phyloP scores from a whole-genome alignment of 2,113 vertebrate species.

The Oxyura jamaicensis region DNA sequence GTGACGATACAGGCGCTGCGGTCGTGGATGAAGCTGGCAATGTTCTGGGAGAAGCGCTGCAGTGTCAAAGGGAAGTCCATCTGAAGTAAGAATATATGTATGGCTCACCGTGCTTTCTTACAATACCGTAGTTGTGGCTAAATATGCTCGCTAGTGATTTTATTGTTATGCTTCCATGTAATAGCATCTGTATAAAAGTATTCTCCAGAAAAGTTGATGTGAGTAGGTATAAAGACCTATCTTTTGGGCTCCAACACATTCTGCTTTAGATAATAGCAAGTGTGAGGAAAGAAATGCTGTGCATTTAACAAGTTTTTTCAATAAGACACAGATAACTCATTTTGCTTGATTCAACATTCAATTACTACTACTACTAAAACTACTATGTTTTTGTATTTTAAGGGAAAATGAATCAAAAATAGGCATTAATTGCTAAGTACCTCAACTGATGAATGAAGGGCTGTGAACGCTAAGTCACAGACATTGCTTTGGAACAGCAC shows the following conservation, averaged over 20 bases:
- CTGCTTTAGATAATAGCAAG: background rate
- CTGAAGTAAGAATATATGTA: slow-evolving; percentile 81
- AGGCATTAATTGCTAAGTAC: background rate
- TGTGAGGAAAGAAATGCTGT: background rate
- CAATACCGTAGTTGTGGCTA: background rate
- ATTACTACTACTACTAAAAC: background rate
- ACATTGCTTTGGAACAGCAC: background rate
- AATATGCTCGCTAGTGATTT: background rate
- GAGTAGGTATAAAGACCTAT: background rate
- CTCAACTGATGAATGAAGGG: background rate
- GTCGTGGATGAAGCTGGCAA: slow-evolving; percentile 88
- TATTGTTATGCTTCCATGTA: background rate
- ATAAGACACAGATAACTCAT: background rate
- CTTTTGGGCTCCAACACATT: fast-evolving
- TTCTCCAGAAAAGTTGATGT: background rate
- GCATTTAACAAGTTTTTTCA: background rate
- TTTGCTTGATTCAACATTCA: background rate
- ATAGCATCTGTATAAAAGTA: background rate
- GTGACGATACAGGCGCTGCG: slow-evolving; percentile 95
- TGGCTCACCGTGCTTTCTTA: background rate
- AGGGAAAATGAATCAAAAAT: background rate
- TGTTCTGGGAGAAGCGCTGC: slow-evolving; percentile 88
- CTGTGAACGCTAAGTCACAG: background rate
- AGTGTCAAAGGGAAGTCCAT: slow-evolving; percentile 89
- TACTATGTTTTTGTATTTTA: background rate